phyloP scores from a whole-genome alignment of 2,888 invertebrate species.

The Ceraclea dissimilis region DNA sequence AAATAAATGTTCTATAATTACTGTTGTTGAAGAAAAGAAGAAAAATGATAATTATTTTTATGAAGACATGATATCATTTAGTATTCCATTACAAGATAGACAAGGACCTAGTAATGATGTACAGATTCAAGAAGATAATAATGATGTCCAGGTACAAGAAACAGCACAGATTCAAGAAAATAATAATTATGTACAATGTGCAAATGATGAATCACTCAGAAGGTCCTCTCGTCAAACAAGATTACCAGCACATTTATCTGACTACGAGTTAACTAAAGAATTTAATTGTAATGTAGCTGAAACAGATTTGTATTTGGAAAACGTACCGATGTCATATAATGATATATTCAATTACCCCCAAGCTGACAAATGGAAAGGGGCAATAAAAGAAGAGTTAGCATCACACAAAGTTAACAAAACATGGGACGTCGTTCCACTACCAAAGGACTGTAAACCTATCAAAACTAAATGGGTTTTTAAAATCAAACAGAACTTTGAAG shows the following conservation, averaged over 20 bases:
- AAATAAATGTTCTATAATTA: neutral
- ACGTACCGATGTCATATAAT: neutral
- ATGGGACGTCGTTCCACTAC: neutral
- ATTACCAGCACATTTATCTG: neutral
- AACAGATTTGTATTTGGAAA: neutral
- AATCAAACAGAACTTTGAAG: neutral
- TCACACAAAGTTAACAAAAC: neutral
- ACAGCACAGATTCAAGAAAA: neutral
- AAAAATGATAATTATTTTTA: neutral
- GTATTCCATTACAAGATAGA: neutral
- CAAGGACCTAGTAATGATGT: neutral
- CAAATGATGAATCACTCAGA: neutral
- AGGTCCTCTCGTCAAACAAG: neutral
- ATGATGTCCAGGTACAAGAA: neutral
- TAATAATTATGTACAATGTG: too few species aligned
- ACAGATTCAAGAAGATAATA: neutral
- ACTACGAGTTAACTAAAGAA: neutral
- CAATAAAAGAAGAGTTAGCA: neutral
- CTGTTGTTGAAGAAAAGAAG: neutral
- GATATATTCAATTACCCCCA: neutral
- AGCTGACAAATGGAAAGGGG: neutral
- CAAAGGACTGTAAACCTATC: neutral
- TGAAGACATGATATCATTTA: neutral
- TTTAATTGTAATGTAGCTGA: neutral
- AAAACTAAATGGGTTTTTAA: constrained; percentile 1